A percentile compares a stretch with the other conserved stretches of the same genome.
Evolutionary conservation across 64 coral and sea anemone genomes (phyloP).

Genomic region (Trachythela sp.): DNA sequence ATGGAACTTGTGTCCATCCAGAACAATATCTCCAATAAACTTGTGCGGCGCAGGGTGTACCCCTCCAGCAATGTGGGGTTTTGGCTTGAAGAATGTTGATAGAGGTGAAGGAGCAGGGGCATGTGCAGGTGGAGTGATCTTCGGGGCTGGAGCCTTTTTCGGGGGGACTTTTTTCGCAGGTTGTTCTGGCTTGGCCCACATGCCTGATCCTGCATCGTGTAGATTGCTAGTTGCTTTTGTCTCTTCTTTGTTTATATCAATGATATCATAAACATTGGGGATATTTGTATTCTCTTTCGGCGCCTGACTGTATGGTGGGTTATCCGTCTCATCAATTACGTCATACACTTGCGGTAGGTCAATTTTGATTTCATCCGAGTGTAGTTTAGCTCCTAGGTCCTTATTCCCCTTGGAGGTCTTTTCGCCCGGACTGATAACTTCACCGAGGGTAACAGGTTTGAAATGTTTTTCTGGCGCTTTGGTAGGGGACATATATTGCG

Average conservation of each 20-base stretch:
- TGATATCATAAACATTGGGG: conserved; percentile 89
- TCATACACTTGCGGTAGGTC: conserved; percentile 79
- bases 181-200: conserved; percentile 24
- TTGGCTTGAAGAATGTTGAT: background rate
- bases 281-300: conserved; percentile 60
- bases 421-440: background rate
- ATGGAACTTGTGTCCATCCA: conserved; percentile 80
- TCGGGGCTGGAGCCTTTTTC: background rate
- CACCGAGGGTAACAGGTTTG: background rate
- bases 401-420: background rate
- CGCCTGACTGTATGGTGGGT: conserved; percentile 25
- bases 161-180: background rate
- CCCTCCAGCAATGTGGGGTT: background rate
- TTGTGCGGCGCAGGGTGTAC: conserved; percentile 46
- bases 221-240: conserved; percentile 96
- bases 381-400: conserved; percentile 8
- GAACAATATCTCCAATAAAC: conserved; percentile 87
- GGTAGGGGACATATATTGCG: background rate
- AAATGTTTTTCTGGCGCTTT: conserved; percentile 10
- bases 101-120: background rate
- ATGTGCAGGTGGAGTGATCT: background rate
- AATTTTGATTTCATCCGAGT: background rate
- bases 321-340: conserved; percentile 77
- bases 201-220: conserved; percentile 85
- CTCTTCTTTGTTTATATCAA: conserved; percentile 58